phyloP scores from a whole-genome alignment of 1,140 invertebrate species.

The Pantala flavescens region DNA sequence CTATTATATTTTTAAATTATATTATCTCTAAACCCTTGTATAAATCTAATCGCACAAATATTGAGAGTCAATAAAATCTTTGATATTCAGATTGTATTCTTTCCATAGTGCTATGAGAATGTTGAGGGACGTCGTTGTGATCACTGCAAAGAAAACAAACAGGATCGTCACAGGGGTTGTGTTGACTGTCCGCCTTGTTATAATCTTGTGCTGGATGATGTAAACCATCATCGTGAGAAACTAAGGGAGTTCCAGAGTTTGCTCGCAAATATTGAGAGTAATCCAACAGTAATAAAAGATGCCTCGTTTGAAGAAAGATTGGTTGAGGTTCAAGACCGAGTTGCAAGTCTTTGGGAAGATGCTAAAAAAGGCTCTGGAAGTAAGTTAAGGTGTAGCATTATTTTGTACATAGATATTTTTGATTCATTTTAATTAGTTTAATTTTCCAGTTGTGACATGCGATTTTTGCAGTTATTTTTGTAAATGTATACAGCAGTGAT shows the following conservation, averaged over 20 bases:
- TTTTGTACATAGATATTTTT: background rate
- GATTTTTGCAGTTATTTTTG: no score
- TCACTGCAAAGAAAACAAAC: constrained; percentile 87
- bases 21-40: no score
- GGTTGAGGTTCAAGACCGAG: constrained; percentile 54
- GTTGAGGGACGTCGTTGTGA: constrained; percentile 86
- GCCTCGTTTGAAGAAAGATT: constrained; percentile 70
- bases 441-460: no score
- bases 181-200: constrained; percentile 88
- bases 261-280: constrained; percentile 54
- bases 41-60: no score
- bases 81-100: no score
- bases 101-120: constrained; percentile 64
- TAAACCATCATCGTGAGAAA: constrained; percentile 66
- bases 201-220: constrained; percentile 80
- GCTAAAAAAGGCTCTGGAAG: constrained; percentile 54
- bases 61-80: no score
- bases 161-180: constrained; percentile 72
- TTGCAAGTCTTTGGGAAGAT: constrained; percentile 57
- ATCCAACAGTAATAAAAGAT: constrained; percentile 73
- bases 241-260: constrained; percentile 59
- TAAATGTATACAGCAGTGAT: no score
- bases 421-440: no score
- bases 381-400: constrained; percentile 26
- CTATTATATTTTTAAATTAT: no score